phyloP scores from a whole-genome alignment of 2,888 invertebrate species.

The Hydroisotoma schaefferi region DNA sequence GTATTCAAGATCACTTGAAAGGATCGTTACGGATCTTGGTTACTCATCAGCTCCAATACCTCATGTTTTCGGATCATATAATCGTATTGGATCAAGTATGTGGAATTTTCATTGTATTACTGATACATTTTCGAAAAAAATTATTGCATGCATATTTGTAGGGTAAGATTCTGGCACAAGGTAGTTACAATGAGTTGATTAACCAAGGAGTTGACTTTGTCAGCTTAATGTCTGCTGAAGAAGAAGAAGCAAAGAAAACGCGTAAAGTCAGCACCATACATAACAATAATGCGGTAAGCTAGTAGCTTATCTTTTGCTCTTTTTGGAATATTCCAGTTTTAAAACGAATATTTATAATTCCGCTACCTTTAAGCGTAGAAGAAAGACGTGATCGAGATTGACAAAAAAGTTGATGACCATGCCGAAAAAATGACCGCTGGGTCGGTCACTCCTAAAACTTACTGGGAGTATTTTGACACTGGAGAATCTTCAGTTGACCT shows the following conservation, averaged over 20 bases:
- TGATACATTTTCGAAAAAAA: not conserved
- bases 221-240: not conserved
- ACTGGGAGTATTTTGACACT: conserved; percentile 51
- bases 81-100: conserved; percentile 50
- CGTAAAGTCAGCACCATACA: too few species aligned
- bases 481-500: conserved; percentile 25
- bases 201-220: not conserved
- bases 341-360: not conserved
- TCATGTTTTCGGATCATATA: conserved; percentile 41
- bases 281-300: too few species aligned
- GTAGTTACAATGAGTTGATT: too few species aligned
- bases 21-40: conserved; percentile 55
- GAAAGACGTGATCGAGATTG: conserved; percentile 6
- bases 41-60: conserved; percentile 73
- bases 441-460: conserved; percentile 51
- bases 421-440: conserved; percentile 40
- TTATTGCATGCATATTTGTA: not conserved
- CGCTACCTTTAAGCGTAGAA: conserved; percentile 5
- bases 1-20: conserved; percentile 52
- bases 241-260: too few species aligned
- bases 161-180: too few species aligned
- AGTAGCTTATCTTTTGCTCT: too few species aligned
- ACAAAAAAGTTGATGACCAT: not conserved
- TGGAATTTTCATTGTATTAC: not conserved
- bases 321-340: not conserved